These are phyloP conservation scores for Cetonia aurata DNA, from an alignment of 2,888 invertebrate species.

Conservation along the genomic window DNA sequence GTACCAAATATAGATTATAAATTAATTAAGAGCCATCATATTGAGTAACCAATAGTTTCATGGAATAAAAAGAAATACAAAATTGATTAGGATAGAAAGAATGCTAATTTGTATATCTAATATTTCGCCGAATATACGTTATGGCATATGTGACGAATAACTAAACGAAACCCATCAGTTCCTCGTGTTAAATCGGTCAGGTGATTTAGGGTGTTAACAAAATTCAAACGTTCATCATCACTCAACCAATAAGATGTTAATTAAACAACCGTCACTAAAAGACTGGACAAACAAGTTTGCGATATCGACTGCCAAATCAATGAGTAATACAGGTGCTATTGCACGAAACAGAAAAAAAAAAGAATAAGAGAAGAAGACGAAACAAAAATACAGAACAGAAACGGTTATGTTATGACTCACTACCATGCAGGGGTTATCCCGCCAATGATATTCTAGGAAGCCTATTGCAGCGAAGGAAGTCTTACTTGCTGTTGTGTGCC, in stretches of 20 bases:
- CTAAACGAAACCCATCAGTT: too few species aligned
- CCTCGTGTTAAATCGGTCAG: background rate
- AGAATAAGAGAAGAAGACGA: background rate
- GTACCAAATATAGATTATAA: too few species aligned
- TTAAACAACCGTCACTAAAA: slow-evolving; percentile 11
- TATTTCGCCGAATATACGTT: too few species aligned
- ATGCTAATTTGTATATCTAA: too few species aligned
- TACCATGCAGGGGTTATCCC: slow-evolving; percentile 22
- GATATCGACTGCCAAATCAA: slow-evolving; percentile 12
- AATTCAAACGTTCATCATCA: background rate
- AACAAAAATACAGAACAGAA: background rate
- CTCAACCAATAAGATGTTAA: slow-evolving; percentile 8
- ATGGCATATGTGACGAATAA: too few species aligned
- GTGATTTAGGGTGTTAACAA: background rate
- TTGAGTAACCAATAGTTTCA: too few species aligned
- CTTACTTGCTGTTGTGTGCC: slow-evolving; percentile 1
- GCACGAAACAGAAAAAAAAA: slow-evolving; percentile 2
- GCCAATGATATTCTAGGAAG: slow-evolving; percentile 21
- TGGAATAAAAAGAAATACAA: too few species aligned
- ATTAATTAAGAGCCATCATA: too few species aligned
- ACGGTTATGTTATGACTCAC: slow-evolving; percentile 19
- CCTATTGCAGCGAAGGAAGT: slow-evolving; percentile 13
- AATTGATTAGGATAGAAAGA: too few species aligned
- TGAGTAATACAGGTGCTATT: slow-evolving; percentile 35
- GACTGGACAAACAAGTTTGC: slow-evolving; percentile 13